Conservation (phyloP, 30 jellyfish, hydroid and myxozoan genomes). For the Clytia hemisphaerica region DNA sequence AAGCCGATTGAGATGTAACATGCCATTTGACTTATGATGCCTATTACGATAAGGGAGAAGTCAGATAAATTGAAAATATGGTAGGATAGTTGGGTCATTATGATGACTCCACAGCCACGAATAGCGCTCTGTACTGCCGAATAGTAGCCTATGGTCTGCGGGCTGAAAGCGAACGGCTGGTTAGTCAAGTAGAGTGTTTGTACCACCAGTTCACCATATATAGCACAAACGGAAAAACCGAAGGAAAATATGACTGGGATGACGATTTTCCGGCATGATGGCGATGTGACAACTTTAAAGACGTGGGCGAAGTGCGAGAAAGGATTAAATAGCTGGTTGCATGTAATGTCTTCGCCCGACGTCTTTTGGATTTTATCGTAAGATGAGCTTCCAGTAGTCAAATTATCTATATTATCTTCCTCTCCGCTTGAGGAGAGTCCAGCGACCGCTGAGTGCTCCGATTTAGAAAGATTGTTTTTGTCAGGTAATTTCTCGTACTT, state of each 20-base stretch:
- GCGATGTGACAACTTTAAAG: constrained; percentile 21
- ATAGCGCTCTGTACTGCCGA: constrained; percentile 33
- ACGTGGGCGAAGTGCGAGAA: constrained; percentile 26
- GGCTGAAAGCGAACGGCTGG: constrained; percentile 58
- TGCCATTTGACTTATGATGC: constrained; percentile 55
- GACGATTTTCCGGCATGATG: constrained; percentile 26
- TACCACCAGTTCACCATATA: constrained; percentile 65
- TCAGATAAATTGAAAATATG: constrained; percentile 45
- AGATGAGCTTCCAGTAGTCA: neutral
- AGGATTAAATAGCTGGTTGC: constrained; percentile 32
- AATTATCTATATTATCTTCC: neutral
- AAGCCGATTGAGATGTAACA: constrained; percentile 53
- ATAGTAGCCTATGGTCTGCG: constrained; percentile 70
- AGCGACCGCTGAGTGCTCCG: neutral
- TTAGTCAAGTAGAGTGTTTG: constrained; percentile 55
- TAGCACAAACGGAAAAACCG: constrained; percentile 61
- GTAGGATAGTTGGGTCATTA: constrained; percentile 59
- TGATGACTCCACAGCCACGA: constrained; percentile 66
- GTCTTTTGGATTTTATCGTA: constrained; percentile 14
- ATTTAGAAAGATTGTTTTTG: neutral
- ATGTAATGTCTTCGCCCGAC: neutral
- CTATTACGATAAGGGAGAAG: constrained; percentile 42
- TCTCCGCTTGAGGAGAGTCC: constrained; percentile 11
- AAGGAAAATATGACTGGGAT: constrained; percentile 53
- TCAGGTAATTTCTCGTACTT: neutral